Evolutionary conservation across 2,113 vertebrate species (phyloP).

Genomic region (Accipiter cooperii): DNA sequence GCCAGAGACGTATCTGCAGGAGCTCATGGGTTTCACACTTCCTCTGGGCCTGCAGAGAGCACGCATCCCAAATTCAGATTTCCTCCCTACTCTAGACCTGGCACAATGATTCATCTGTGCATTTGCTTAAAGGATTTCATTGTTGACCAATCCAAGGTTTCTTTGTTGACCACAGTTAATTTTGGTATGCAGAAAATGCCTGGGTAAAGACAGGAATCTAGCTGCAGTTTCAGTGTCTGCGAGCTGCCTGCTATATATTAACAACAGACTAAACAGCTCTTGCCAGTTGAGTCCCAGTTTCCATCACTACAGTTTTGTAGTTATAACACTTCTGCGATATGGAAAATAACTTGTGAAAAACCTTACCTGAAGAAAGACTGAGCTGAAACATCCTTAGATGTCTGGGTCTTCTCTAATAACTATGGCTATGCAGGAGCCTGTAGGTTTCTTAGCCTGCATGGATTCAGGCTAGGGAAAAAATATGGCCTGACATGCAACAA

Average conservation of each 20-base stretch:
- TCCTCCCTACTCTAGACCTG: background rate
- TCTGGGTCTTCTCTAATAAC: background rate
- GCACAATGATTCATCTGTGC: slow-evolving; percentile 24
- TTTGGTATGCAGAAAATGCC: slow-evolving; percentile 48
- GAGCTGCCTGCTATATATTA: background rate
- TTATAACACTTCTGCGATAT: background rate
- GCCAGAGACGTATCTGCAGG: background rate
- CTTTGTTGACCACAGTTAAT: slow-evolving; percentile 6
- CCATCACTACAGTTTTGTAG: background rate
- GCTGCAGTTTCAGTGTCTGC: background rate
- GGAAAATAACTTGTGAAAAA: background rate
- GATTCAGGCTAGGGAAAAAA: background rate
- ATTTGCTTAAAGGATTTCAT: slow-evolving; percentile 3
- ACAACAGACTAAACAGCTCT: background rate
- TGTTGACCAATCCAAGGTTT: background rate
- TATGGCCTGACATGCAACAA: background rate
- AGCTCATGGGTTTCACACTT: background rate
- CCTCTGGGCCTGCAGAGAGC: background rate
- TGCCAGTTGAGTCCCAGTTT: background rate
- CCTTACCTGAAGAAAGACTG: background rate
- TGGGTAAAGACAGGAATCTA: background rate
- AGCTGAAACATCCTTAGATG: background rate
- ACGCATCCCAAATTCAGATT: background rate
- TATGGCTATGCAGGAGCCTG: background rate
- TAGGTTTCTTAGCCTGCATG: background rate